Percentiles rank a stretch among this genome's conserved stretches.
Evolutionary conservation across 2,888 invertebrate species (phyloP).

Genomic region (Ypsolopha sequella): DNA sequence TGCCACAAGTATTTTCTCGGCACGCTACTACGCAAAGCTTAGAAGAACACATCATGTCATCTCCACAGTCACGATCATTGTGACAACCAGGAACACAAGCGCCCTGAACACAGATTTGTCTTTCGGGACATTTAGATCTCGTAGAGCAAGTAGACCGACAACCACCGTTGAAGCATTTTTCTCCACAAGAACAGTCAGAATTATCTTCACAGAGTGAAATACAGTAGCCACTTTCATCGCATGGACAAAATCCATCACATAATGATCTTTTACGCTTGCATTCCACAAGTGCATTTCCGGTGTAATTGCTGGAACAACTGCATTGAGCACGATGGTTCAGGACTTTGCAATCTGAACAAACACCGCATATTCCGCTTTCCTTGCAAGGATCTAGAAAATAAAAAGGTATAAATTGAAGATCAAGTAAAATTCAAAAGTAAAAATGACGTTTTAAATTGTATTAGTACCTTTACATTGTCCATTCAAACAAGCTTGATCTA

Average conservation of each 20-base stretch:
- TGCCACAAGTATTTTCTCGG: conserved; percentile 79
- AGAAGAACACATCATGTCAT: conserved; percentile 78
- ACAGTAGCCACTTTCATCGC: conserved; percentile 87
- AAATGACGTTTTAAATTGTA: background rate
- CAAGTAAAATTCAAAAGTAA: background rate
- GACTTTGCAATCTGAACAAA: conserved; percentile 86
- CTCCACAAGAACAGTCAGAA: conserved; percentile 85
- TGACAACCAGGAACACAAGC: conserved; percentile 85
- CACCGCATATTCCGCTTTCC: conserved; percentile 80
- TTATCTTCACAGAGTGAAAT: conserved; percentile 75
- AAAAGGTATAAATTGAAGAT: background rate
- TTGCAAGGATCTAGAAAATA: conserved; percentile 80
- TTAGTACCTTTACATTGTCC: conserved; percentile 81
- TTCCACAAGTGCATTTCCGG: conserved; percentile 84
- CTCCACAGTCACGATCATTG: conserved; percentile 82
- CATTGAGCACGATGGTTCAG: conserved; percentile 89
- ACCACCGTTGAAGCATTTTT: conserved; percentile 79
- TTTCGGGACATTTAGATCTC: conserved; percentile 78
- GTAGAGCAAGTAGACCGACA: conserved; percentile 80
- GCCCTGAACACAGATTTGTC: conserved; percentile 81
- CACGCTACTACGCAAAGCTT: conserved; percentile 80
- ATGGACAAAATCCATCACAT: conserved; percentile 84
- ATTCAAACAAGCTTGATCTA: conserved; percentile 82
- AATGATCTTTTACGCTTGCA: conserved; percentile 79
- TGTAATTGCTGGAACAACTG: conserved; percentile 83